These are phyloP conservation scores for Pluvialis apricaria DNA, from an alignment of 2,113 vertebrate genomes.

Conservation along the genomic window DNA sequence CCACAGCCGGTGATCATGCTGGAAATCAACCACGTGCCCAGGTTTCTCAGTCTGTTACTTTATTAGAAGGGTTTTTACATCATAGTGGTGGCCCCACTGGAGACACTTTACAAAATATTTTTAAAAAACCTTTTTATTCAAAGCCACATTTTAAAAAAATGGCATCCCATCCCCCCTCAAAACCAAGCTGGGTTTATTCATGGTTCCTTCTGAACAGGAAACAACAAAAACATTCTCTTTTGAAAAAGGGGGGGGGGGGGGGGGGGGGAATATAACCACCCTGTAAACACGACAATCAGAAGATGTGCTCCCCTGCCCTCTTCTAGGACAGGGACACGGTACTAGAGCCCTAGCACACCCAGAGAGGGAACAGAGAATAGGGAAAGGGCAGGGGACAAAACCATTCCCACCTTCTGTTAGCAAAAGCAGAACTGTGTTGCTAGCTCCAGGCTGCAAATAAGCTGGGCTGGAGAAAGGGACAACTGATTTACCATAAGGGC, in stretches of 20 bases:
- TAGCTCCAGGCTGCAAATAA: background rate
- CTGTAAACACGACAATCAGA: background rate
- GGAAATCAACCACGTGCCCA: background rate
- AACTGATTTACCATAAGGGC: background rate
- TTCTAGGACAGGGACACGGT: background rate
- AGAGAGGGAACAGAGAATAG: background rate
- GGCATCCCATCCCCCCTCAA: background rate
- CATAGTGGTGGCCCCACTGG: background rate
- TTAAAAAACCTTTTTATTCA: background rate
- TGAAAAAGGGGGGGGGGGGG: background rate
- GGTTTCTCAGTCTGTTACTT: conserved; percentile 58
- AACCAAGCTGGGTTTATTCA: conserved; percentile 28
- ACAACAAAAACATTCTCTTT: background rate
- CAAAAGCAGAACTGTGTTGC: background rate
- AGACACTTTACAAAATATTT: conserved; percentile 44
- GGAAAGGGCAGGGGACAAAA: background rate
- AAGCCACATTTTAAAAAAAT: conserved; percentile 24
- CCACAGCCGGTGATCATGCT: background rate
- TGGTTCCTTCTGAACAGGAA: background rate
- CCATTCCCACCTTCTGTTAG: background rate
- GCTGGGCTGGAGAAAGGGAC: background rate
- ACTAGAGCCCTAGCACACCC: background rate
- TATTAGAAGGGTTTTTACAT: conserved; percentile 74
- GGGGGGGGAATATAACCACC: background rate
- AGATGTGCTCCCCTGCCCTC: background rate